Conservation (phyloP, 2,113 vertebrate species). For the Hippocampus mohnikei region DNA sequence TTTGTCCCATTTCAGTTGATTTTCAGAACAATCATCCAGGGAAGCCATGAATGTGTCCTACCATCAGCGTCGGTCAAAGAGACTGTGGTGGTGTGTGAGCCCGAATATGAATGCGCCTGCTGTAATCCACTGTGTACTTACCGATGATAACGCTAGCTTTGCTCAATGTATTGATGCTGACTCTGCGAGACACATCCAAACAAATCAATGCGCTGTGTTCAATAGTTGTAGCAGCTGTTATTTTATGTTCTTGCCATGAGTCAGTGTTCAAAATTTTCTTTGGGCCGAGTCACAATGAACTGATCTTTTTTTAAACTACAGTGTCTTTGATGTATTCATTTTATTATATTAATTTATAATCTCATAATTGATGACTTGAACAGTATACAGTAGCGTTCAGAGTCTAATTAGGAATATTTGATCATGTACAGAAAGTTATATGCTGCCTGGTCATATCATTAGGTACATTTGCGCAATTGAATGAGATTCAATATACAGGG, state of each 20-base stretch:
- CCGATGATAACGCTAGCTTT: conserved; percentile 45
- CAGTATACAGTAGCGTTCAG: not conserved
- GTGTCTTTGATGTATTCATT: not conserved
- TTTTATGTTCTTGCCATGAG: conserved; percentile 43
- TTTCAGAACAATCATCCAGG: conserved; percentile 78
- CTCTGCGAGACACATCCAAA: conserved; percentile 46
- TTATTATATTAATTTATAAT: conserved; percentile 11
- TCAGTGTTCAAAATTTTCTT: conserved; percentile 19
- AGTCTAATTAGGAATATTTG: conserved; percentile 12
- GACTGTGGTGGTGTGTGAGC: conserved; percentile 34
- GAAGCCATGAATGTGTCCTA: conserved; percentile 81
- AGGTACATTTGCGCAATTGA: not conserved
- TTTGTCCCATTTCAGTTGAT: conserved; percentile 85
- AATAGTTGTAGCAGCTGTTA: conserved; percentile 35
- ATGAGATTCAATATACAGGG: not conserved
- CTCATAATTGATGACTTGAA: conserved; percentile 22
- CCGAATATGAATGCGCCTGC: conserved; percentile 32
- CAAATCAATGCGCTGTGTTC: conserved; percentile 35
- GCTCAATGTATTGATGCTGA: conserved; percentile 52
- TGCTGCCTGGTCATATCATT: not conserved
- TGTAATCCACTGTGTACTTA: conserved; percentile 36
- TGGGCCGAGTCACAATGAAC: conserved; percentile 16
- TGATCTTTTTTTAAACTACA: conserved; percentile 13
- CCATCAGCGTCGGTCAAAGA: conserved; percentile 77
- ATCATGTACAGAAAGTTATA: conserved; percentile 5